Base-by-base conservation (phyloP, 2,797 vertebrate genomes). In the Chiroxiphia lanceolata region DNA sequence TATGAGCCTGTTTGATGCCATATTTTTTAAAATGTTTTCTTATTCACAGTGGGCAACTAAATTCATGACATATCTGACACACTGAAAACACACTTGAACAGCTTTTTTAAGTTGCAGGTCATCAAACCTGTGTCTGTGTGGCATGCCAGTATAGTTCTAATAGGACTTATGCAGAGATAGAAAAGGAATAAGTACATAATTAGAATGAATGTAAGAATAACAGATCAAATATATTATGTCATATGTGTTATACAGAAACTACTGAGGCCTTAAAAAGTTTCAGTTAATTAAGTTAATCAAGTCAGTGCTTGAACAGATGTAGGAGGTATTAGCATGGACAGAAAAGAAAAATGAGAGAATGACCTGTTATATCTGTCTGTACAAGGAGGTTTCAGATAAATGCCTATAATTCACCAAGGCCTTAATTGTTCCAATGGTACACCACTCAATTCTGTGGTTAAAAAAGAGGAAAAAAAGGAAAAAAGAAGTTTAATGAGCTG, bases 271-370 rank as follows among this genome's bases (percentile, higher is more conserved):
- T 90, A 36, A 93, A 94, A 93, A 86, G 31, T 83, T 92, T 78
- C 53, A 82, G 60, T 88, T 97, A 95, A 96, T 97, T 96, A 95
- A 95, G 34, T 87, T 93, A 96, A 94, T 96, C 87, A 97, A 94
- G 67, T 83, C 56, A 94, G 80, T 96, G 47, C 16, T 79, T 89
- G 83, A 95, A 88, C 44, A 87, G 89, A 81, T 5, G 4, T 33
- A 77, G 22, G 33, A 84, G 64, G 44, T 84, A 38, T 84, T 95
- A 94, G 8, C 36, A 77, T 23, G 29, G 40, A 79, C 36, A 79
- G 76, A 87, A 76, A 79, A 93, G 76, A 89, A 87, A 86, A 93
- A 90, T 79, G 63, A 88, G 40, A 60, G 21, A 95, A 91, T 92
- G 68, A 90, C 42, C 69, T 57, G 10, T 57, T 94, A n/a, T 80